Evolutionary conservation across 1,140 invertebrate species (phyloP).

Genomic region (Panonychus citri): DNA sequence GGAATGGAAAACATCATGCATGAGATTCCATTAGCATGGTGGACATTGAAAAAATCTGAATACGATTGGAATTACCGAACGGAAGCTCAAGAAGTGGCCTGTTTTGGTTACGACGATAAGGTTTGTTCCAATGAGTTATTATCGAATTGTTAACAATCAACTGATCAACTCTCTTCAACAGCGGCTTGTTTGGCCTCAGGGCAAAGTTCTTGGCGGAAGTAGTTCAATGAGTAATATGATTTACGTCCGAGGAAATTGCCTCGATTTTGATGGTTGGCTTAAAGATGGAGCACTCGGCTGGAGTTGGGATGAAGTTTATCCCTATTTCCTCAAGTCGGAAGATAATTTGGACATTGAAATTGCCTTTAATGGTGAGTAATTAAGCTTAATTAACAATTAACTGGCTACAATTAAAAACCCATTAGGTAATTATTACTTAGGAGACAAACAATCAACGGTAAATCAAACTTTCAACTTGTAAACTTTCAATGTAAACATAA

Average conservation of each 20-base stretch:
- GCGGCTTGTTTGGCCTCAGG: constrained; percentile 24
- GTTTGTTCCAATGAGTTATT: neutral
- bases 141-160: neutral
- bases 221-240: constrained; percentile 89
- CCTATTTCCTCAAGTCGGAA: constrained; percentile 74
- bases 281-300: constrained; percentile 68
- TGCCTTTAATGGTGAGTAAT: constrained; percentile 26
- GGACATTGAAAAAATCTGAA: constrained; percentile 57
- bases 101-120: constrained; percentile 28
- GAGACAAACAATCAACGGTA: no score
- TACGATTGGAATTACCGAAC: constrained; percentile 59
- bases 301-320: constrained; percentile 58
- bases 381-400: no score
- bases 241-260: constrained; percentile 72
- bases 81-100: constrained; percentile 55
- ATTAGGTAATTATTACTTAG: no score
- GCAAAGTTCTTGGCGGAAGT: constrained; percentile 52
- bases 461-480: no score
- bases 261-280: constrained; percentile 82
- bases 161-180: neutral
- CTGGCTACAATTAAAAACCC: no score
- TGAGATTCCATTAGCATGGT: constrained; percentile 59
- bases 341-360: constrained; percentile 42
- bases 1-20: constrained; percentile 75
- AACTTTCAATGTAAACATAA: no score